Evolutionary conservation across 2,113 vertebrate genomes (phyloP), one percentile per base, ranked within the genome.

Genomic region (Neotragus moschatus): DNA sequence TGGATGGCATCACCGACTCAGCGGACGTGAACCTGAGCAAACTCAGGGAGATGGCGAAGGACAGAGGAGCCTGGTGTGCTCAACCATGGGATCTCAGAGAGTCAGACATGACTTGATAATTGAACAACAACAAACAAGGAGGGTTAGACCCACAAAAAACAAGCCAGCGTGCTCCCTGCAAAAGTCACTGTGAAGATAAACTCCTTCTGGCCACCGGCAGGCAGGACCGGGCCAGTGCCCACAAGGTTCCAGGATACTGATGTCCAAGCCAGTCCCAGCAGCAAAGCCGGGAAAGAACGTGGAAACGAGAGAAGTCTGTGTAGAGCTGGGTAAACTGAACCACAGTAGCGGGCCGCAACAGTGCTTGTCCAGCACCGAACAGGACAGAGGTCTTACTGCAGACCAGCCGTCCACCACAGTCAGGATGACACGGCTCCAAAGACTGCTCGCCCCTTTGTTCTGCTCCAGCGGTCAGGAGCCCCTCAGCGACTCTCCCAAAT

Each of bases 321-420:
- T 30, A 70, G 17, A 53, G 39, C 60, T 7, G 12, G 10, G 19
- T 21, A 1, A 43, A 4, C 14, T 12, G 23, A 63, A 1, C 33
- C 14, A 0, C 21, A 15, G 9, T 0, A 0, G 36, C 15, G 0
- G 16, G 16, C 1, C 1, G 0, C 3, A 79, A 0, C 3, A 0
- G 6, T 0, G 9, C 33, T 45, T 0, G 25, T 4, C 55, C 3
- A 2, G 16, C 47, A 0, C 1, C 0, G 4, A 4, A 1, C 9
- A 53, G 6, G 15, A 25, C 49, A 0, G 2, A 0, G 9, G 6
- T 25, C 60, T 12, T 7, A 7, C 23, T 21, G 2, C 47, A 45
- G 49, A 21, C n/a, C 51, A 6, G 7, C 63, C 3, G 2, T 19
- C 36, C 75, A 1, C 25, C 30, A 12, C 5, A 2, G 16, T 19